Evolutionary conservation across 2,113 vertebrate genomes (phyloP).

Genomic region (Cygnus buccinator): DNA sequence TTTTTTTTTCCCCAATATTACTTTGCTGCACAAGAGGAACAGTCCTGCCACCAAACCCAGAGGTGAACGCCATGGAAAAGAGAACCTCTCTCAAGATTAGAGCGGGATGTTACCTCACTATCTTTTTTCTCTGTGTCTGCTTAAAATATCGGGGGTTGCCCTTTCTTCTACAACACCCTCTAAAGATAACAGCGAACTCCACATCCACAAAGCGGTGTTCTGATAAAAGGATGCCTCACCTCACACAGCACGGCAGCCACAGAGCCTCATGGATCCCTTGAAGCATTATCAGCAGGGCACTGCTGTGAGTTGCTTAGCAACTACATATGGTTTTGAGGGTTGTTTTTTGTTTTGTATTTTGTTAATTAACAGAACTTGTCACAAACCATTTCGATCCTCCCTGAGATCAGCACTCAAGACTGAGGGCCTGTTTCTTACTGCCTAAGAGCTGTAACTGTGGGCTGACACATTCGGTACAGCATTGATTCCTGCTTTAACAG

Average conservation of each 20-base stretch:
- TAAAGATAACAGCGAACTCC: not conserved
- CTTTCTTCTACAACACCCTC: not conserved
- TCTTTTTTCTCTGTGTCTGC: not conserved
- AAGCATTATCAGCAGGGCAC: not conserved
- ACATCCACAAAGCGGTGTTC: not conserved
- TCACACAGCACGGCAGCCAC: not conserved
- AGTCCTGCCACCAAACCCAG: not conserved
- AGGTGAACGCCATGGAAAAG: not conserved
- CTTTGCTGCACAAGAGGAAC: not conserved
- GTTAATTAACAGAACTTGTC: not conserved
- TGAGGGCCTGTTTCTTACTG: not conserved
- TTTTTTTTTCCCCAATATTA: not conserved
- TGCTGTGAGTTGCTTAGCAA: slow-evolving; percentile 45
- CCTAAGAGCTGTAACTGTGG: not conserved
- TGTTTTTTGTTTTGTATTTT: not conserved
- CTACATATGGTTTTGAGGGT: not conserved
- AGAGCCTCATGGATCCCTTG: not conserved
- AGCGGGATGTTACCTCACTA: not conserved
- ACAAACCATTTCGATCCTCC: slow-evolving; percentile 2
- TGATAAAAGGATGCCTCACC: not conserved
- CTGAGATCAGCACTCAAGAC: not conserved
- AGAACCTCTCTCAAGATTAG: not conserved
- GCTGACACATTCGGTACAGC: not conserved
- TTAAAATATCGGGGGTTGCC: not conserved
- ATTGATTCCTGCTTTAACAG: not conserved